A percentile compares a stretch with the other conserved stretches of the same genome.
Conservation (phyloP, 2,797 vertebrate genomes). For the Otolemur crassicaudatus region DNA sequence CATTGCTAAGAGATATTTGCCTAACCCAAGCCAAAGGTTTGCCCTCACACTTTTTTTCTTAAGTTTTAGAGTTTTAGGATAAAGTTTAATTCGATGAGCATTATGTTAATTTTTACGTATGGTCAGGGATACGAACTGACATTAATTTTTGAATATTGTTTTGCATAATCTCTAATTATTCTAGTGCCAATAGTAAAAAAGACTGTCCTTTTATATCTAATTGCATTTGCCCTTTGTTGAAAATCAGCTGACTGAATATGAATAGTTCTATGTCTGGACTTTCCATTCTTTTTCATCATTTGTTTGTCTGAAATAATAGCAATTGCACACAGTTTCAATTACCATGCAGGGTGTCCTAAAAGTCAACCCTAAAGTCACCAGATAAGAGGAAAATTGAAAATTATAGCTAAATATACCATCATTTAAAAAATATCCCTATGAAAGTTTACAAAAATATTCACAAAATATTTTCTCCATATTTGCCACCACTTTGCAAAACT, state of each 20-base stretch:
- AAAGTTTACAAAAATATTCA: too few relatives aligned
- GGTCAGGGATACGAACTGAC: background rate
- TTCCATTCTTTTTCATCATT: background rate
- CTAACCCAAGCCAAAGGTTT: background rate
- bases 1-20: background rate
- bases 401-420: too few relatives aligned
- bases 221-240: background rate
- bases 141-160: background rate
- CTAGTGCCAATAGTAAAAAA: background rate
- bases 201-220: background rate
- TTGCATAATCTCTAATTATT: background rate
- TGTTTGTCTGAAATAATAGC: background rate
- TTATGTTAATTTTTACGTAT: background rate
- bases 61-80: background rate
- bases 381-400: too few relatives aligned
- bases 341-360: background rate
- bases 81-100: background rate
- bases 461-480: too few relatives aligned
- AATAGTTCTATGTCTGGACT: background rate
- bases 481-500: too few relatives aligned
- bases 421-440: too few relatives aligned
- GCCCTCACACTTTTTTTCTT: background rate
- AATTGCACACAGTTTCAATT: background rate
- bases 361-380: too few relatives aligned
- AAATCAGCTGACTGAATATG: background rate